phyloP scores from a whole-genome alignment of 2,797 vertebrate species.

The Oreochromis mossambicus region DNA sequence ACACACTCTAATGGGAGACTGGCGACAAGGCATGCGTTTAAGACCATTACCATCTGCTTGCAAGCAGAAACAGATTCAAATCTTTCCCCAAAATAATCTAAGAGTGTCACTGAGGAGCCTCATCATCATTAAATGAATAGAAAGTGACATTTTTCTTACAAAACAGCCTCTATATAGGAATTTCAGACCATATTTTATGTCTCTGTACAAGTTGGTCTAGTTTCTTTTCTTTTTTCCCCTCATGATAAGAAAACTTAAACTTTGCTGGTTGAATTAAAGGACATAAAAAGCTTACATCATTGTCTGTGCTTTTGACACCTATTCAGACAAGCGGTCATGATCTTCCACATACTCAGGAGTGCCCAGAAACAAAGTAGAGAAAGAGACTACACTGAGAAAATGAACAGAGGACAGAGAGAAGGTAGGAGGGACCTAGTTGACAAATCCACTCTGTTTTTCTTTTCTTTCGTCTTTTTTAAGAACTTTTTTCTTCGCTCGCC shows the following conservation, averaged over 20 bases:
- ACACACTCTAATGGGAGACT: constrained; percentile 34
- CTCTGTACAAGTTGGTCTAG: neutral
- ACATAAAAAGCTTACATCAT: neutral
- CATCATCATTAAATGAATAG: neutral
- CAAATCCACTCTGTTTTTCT: constrained; percentile 70
- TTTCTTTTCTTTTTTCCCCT: neutral
- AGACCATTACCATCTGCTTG: constrained; percentile 40
- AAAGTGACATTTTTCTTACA: neutral
- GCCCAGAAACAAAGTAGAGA: constrained; percentile 7
- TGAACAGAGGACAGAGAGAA: constrained; percentile 1
- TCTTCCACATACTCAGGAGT: neutral
- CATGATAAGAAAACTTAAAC: neutral
- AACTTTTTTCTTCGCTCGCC: constrained; percentile 51
- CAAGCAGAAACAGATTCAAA: constrained; percentile 3
- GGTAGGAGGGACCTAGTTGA: constrained; percentile 51
- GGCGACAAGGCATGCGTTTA: constrained; percentile 12
- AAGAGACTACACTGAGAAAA: constrained; percentile 21
- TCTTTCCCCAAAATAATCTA: constrained; percentile 2
- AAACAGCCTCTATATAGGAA: neutral
- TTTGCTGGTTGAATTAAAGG: constrained; percentile 2
- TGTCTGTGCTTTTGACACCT: neutral
- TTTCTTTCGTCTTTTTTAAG: constrained; percentile 23
- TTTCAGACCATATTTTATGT: constrained; percentile 5
- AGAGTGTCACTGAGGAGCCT: neutral
- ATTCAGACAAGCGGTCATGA: neutral